A percentile compares a stretch with the other conserved stretches of the same genome.
These are phyloP conservation scores for Drosophila lowei DNA, from an alignment of 1,140 invertebrate genomes.

Conservation along the genomic window DNA sequence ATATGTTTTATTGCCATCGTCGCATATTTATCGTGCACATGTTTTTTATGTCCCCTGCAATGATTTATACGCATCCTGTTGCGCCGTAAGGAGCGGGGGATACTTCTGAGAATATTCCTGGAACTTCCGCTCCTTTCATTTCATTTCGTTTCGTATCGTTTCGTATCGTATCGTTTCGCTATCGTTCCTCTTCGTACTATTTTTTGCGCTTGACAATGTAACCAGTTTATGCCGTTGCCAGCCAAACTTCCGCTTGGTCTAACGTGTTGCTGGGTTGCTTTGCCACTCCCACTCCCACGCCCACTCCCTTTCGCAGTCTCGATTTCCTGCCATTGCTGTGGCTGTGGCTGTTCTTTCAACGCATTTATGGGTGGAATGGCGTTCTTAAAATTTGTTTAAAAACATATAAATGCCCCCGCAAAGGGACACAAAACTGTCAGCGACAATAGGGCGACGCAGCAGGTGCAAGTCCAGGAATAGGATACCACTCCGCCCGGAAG, in stretches of 20 bases:
- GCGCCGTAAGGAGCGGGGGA: constrained; percentile 29
- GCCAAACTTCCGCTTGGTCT: constrained; percentile 39
- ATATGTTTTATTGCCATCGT: constrained; percentile 49
- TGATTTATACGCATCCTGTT: constrained; percentile 77
- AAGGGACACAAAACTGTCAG: constrained; percentile 7
- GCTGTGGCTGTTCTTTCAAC: no score
- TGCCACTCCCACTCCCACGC: constrained; percentile 3
- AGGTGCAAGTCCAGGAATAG: constrained; percentile 21
- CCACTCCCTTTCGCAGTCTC: constrained; percentile 1
- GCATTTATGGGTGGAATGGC: no score
- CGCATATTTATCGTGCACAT: constrained; percentile 48
- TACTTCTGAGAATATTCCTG: constrained; percentile 20
- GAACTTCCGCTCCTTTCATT: constrained; percentile 43
- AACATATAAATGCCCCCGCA: constrained; percentile 9
- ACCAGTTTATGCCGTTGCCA: constrained; percentile 65
- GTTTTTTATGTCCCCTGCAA: constrained; percentile 28
- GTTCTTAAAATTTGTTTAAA: constrained; percentile 29
- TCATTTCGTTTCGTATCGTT: constrained; percentile 5
- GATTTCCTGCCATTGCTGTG: no score
- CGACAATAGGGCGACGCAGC: constrained; percentile 23
- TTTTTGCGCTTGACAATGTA: constrained; percentile 65
- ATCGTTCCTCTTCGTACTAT: constrained; percentile 8
- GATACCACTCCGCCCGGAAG: background rate
- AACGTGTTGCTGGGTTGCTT: constrained; percentile 7
- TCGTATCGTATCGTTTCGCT: background rate